Percentiles rank a stretch among this genome's conserved stretches.
These are phyloP conservation scores for Macrotrachela quadricornifera DNA, from an alignment of 1,140 invertebrate species.

Conservation along the genomic window DNA sequence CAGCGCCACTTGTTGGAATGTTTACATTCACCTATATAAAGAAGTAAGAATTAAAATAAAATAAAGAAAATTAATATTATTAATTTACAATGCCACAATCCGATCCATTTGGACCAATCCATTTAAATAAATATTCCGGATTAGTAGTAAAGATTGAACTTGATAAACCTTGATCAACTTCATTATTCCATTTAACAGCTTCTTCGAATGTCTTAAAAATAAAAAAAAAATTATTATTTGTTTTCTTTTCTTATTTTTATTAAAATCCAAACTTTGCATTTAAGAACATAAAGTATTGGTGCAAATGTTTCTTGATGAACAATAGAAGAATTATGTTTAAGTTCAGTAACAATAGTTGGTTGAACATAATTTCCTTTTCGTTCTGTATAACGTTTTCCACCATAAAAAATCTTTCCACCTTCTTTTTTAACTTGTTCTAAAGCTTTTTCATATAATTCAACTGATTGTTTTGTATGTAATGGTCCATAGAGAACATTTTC, in stretches of 20 bases:
- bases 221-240: too few relatives aligned
- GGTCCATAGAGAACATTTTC: conserved; percentile 66
- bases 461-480: conserved; percentile 54
- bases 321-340: conserved; percentile 54
- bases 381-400: conserved; percentile 60
- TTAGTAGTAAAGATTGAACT: conserved; percentile 82
- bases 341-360: conserved; percentile 72
- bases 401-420: conserved; percentile 51
- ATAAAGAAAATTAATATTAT: too few relatives aligned
- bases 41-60: too few relatives aligned
- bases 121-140: conserved; percentile 62
- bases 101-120: conserved; percentile 68
- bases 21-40: too few relatives aligned
- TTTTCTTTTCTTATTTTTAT: conserved; percentile 25
- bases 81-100: conserved; percentile 94
- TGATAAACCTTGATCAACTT: conserved; percentile 80
- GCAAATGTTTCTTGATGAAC: conserved; percentile 85
- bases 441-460: conserved; percentile 51
- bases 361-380: conserved; percentile 72
- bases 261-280: conserved; percentile 30
- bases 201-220: conserved; percentile 44
- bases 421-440: conserved; percentile 47
- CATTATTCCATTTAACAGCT: conserved; percentile 75
- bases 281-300: conserved; percentile 83
- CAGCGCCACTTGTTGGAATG: conserved; percentile 90